Evolutionary conservation across 2,888 invertebrate species (phyloP).

Genomic region (Sphaerophoria rueppellii): DNA sequence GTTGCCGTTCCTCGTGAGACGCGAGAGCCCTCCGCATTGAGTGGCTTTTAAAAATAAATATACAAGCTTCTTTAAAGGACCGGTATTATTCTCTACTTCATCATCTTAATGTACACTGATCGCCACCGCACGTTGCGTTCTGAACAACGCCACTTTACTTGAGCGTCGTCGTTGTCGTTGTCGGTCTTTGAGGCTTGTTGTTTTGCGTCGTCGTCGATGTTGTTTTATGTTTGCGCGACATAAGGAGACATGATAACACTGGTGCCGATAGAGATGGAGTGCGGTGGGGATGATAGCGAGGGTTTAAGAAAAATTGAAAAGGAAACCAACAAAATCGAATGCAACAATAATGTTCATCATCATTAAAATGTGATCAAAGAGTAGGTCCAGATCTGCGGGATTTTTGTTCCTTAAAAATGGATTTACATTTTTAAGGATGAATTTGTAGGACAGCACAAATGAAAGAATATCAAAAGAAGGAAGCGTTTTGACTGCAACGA

Average conservation of each 20-base stretch:
- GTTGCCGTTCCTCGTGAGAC: constrained; percentile 31
- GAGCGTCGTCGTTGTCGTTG: too few relatives aligned
- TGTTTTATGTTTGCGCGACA: constrained; percentile 17
- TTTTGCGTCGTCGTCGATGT: constrained; percentile 13
- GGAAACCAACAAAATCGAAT: constrained; percentile 77
- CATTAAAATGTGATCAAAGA: constrained; percentile 82
- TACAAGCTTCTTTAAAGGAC: constrained; percentile 52
- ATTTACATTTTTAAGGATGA: constrained; percentile 66
- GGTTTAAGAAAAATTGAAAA: constrained; percentile 29
- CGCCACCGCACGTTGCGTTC: not conserved
- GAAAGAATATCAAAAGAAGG: constrained; percentile 13
- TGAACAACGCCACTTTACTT: too few relatives aligned
- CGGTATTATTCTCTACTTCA: constrained; percentile 73
- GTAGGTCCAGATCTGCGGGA: constrained; percentile 68
- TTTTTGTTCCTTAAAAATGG: constrained; percentile 42
- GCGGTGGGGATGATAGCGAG: not conserved
- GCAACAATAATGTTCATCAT: constrained; percentile 82
- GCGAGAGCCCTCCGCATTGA: not conserved
- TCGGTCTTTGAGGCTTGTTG: constrained; percentile 46
- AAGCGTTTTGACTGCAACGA: not conserved
- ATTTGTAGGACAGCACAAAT: not conserved
- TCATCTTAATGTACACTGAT: constrained; percentile 66
- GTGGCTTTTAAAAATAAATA: constrained; percentile 9
- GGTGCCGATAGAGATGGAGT: not conserved
- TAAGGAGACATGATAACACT: constrained; percentile 25